phyloP scores from a whole-genome alignment of 2,113 vertebrate genomes.

The Toxotes jaculatrix region DNA sequence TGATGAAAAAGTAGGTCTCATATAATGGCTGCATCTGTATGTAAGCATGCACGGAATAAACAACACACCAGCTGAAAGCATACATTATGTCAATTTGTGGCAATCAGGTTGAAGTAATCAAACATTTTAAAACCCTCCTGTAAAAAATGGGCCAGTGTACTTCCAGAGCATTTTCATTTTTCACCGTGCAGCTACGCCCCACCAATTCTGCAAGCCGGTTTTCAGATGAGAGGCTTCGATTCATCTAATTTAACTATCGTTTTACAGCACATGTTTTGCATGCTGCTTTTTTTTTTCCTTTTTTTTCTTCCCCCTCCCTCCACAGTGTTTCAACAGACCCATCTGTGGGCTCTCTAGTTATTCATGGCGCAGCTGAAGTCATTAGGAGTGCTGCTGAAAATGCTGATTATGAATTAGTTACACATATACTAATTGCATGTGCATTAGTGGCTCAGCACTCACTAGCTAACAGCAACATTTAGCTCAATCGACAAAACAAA shows the following conservation, averaged over 20 bases:
- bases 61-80: conserved; percentile 46
- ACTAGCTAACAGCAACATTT: conserved; percentile 79
- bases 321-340: conserved; percentile 61
- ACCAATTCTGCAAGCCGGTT: conserved; percentile 43
- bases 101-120: conserved; percentile 53
- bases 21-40: conserved; percentile 40
- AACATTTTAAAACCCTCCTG: conserved; percentile 33
- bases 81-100: conserved; percentile 58
- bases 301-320: neutral
- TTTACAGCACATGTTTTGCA: conserved; percentile 70
- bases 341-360: conserved; percentile 72
- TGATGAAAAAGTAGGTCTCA: conserved; percentile 11
- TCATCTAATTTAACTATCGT: conserved; percentile 65
- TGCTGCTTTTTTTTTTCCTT: conserved; percentile 1
- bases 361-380: conserved; percentile 78
- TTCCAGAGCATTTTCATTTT: conserved; percentile 47
- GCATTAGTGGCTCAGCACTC: conserved; percentile 74
- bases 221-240: conserved; percentile 61
- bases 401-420: conserved; percentile 82
- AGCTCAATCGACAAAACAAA: conserved; percentile 76
- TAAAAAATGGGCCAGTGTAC: conserved; percentile 23
- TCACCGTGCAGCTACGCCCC: conserved; percentile 16
- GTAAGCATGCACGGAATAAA: conserved; percentile 2
- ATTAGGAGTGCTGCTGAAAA: conserved; percentile 76
- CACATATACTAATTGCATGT: conserved; percentile 79